phyloP scores from a whole-genome alignment of 2,888 invertebrate genomes.

The Drosophila nigricruria region DNA sequence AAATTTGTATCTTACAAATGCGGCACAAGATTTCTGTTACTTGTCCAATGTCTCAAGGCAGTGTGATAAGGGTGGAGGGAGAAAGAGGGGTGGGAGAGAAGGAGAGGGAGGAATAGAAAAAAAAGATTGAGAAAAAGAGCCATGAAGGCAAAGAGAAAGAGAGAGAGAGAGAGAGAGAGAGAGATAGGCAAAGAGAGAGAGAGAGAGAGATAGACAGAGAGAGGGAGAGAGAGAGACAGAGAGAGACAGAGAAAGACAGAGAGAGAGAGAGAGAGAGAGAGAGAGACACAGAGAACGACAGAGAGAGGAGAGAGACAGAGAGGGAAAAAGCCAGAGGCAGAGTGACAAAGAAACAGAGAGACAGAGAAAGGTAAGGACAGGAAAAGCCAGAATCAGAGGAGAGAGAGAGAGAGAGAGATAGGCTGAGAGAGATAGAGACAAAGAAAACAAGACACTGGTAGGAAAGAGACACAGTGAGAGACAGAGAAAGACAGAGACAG shows the following conservation, averaged over 20 bases:
- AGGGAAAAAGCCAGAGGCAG: background rate
- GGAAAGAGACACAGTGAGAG: background rate
- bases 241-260: background rate
- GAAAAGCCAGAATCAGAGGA: too few relatives aligned
- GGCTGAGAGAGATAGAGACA: background rate
- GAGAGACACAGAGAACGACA: too few relatives aligned
- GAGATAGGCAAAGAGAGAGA: background rate
- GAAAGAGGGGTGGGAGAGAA: background rate
- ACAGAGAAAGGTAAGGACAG: too few relatives aligned
- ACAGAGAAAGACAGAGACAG: background rate
- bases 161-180: background rate
- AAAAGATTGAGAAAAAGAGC: background rate
- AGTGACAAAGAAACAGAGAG: background rate
- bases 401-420: background rate
- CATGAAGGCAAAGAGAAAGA: too few relatives aligned
- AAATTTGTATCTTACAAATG: slow-evolving; percentile 37
- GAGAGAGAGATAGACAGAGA: background rate
- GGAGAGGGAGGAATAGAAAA: background rate
- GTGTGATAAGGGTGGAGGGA: background rate
- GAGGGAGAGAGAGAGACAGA: background rate
- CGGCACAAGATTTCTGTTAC: slow-evolving; percentile 17
- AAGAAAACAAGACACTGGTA: too few relatives aligned
- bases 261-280: background rate
- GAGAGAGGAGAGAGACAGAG: too few relatives aligned
- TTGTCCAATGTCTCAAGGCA: background rate